Conservation (phyloP, 2,888 invertebrate genomes). For the Cataglyphis albicans region DNA sequence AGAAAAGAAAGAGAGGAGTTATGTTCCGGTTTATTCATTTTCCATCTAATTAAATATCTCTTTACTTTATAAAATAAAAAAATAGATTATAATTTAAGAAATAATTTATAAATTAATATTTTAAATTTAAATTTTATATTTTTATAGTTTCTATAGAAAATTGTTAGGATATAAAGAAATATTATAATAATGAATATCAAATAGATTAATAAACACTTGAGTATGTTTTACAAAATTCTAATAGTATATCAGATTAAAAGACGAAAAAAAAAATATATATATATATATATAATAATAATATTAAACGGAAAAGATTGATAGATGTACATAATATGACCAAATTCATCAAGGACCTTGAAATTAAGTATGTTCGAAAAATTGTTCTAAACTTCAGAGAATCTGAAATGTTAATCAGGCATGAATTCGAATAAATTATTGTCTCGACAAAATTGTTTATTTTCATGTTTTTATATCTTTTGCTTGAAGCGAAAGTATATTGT, state of each 20-base stretch:
- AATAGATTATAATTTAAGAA: neutral
- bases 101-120: neutral
- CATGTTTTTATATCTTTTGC: neutral
- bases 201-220: neutral
- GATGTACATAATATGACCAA: neutral
- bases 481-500: neutral
- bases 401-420: neutral
- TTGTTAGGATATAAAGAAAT: neutral
- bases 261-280: neutral
- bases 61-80: neutral
- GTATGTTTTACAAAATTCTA: neutral
- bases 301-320: neutral
- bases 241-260: neutral
- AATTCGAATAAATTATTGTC: conserved; percentile 33
- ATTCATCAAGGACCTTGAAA: neutral
- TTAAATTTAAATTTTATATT: neutral
- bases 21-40: neutral
- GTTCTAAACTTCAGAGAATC: neutral
- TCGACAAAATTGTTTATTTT: conserved; percentile 23
- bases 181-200: neutral
- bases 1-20: neutral
- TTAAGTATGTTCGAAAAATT: neutral
- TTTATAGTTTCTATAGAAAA: neutral
- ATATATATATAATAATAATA: neutral
- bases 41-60: neutral